Evolutionary conservation across 2,888 invertebrate genomes (phyloP), one percentile per base, ranked within the genome.

Genomic region (Minunthozetes semirufus): DNA sequence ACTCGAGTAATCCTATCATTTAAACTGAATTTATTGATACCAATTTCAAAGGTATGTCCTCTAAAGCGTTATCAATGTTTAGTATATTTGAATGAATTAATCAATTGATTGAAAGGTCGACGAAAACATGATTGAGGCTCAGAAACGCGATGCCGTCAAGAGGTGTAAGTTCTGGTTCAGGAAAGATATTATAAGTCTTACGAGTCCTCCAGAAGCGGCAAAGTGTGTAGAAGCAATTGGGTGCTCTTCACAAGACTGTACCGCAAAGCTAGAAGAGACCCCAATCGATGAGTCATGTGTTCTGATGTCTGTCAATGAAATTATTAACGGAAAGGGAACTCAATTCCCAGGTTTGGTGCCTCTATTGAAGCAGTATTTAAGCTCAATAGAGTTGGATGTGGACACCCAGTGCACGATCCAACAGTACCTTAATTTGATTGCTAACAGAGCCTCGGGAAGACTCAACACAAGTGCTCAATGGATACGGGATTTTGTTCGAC

Each of bases 351-450:
- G 99, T 0, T 86, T 99, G 80, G 89, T 97, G 79, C 93, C 96
- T 4, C 85, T 99, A 80, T 94, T 99, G 77, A 91, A 94, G 82
- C 93, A 91, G 80, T 99, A 95, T 84, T 86, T 99, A 80, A 90
- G 91, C 79, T 92, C 91, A 76, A 93, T 97, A 89, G 97, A 99
- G 83, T 92, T 97, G 72, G 99, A 99, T 85, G 94, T 96, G 1
- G 98, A 98, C 84, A 98, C 97, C 56, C 92, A 94, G 83, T 98
- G 98, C 85, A 94, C 95, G 11, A 92, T 99, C 81, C 92, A 93
- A 83, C 93, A 96, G 84, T 99, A 99, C 85, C 87, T 99, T 78
- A 92, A 91, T 81, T 88, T 97, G 77, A 96, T 99, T 82, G 90
- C 84, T 76, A 81, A 82, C 76, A 80, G 86, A 75, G 86, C 86